Evolutionary conservation across 2,113 vertebrate species (phyloP).

Genomic region (Corapipo altera): DNA sequence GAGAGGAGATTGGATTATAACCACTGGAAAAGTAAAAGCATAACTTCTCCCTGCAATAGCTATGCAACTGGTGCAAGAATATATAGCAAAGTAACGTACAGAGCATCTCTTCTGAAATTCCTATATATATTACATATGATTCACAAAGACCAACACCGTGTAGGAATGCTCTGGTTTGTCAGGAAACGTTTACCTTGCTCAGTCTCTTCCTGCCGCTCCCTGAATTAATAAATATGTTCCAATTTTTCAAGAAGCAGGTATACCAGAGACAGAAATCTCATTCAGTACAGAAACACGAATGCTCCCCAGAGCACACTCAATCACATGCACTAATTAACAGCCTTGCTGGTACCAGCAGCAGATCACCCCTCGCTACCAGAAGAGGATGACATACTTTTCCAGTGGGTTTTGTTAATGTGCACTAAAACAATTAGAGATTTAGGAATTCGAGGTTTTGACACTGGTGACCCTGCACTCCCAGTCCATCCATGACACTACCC

Average conservation of each 20-base stretch:
- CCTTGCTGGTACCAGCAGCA: constrained; percentile 22
- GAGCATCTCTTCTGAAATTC: not conserved
- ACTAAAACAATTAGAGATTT: not conserved
- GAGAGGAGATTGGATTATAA: not conserved
- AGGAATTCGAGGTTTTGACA: not conserved
- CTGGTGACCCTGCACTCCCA: fast-evolving
- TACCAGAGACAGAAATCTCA: not conserved
- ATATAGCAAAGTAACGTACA: fast-evolving
- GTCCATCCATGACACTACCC: not conserved
- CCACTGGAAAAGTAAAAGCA: not conserved
- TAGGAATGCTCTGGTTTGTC: not conserved
- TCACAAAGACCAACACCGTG: not conserved
- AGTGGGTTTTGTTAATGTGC: constrained; percentile 7
- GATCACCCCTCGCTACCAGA: not conserved
- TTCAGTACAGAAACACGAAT: not conserved
- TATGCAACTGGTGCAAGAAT: not conserved
- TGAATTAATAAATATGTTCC: constrained; percentile 21
- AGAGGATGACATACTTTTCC: constrained; percentile 49
- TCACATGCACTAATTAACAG: constrained; percentile 64
- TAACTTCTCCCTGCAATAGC: not conserved
- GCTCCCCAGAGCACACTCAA: constrained; percentile 35
- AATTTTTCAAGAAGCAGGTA: constrained; percentile 13
- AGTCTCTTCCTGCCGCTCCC: not conserved
- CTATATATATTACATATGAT: not conserved
- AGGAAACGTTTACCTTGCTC: constrained; percentile 3